phyloP scores from a whole-genome alignment of 2,113 vertebrate species.

The Megalops atlanticus region DNA sequence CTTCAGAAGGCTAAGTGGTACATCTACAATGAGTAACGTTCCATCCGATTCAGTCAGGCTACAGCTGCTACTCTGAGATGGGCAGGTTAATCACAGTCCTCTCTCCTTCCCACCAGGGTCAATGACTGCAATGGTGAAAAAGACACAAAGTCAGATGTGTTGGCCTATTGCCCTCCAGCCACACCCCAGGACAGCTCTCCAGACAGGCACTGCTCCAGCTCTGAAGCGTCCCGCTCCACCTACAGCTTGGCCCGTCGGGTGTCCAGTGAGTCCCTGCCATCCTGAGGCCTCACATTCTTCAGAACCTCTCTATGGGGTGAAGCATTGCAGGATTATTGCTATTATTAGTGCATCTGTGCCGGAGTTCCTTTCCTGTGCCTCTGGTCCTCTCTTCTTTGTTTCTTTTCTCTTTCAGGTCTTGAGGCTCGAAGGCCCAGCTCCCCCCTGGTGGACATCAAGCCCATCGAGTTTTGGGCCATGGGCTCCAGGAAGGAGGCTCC shows the following conservation, averaged over 20 bases:
- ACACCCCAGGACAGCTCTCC: conserved; percentile 68
- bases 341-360: neutral
- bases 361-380: neutral
- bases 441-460: conserved; percentile 79
- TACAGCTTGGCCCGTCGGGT: conserved; percentile 80
- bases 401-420: conserved; percentile 63
- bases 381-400: neutral
- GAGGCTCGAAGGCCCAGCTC: conserved; percentile 80
- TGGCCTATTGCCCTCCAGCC: conserved; percentile 43
- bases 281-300: neutral
- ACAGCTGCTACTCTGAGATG: neutral
- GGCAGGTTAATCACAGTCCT: neutral
- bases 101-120: conserved; percentile 62
- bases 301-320: neutral
- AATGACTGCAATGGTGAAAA: conserved; percentile 77
- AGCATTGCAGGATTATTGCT: neutral
- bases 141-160: conserved; percentile 68
- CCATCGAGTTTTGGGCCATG: conserved; percentile 83
- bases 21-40: neutral
- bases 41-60: neutral
- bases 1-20: neutral
- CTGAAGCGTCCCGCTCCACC: conserved; percentile 76
- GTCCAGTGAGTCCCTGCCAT: conserved; percentile 72
- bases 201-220: conserved; percentile 68
- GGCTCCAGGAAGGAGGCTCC: conserved; percentile 81